Percentiles rank a stretch among this genome's conserved stretches.
phyloP scores from a whole-genome alignment of 2,113 vertebrate species.

The Telmatochromis sp. region DNA sequence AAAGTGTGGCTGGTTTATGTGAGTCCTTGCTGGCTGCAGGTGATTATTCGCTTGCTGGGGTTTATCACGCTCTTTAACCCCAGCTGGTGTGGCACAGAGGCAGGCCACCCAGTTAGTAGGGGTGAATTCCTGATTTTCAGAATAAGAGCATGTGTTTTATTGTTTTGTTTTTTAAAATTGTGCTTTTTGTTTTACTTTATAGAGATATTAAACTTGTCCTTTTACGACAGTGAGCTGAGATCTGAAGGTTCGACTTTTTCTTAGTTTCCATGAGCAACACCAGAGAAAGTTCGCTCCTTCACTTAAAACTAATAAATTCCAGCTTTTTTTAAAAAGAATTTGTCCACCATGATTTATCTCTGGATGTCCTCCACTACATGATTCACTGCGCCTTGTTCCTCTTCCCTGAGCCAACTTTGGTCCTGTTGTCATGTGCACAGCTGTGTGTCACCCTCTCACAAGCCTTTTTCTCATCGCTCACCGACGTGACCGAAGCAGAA shows the following conservation, averaged over 20 bases:
- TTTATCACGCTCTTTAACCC: conserved; percentile 3
- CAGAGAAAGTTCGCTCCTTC: background rate
- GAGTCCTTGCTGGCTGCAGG: background rate
- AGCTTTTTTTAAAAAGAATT: background rate
- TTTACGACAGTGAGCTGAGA: background rate
- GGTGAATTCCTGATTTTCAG: background rate
- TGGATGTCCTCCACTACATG: background rate
- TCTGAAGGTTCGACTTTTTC: background rate
- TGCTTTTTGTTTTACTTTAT: background rate
- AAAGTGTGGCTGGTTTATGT: background rate
- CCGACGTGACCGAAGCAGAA: background rate
- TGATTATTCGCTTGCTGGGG: background rate
- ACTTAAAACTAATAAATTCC: conserved; percentile 9
- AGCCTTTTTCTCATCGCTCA: conserved; percentile 22
- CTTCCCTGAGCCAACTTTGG: background rate
- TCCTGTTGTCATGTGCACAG: conserved; percentile 26
- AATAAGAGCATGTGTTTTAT: background rate
- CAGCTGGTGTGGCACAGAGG: background rate
- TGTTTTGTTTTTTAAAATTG: background rate
- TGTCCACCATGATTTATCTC: background rate
- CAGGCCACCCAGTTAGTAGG: conserved; percentile 20
- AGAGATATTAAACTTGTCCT: background rate
- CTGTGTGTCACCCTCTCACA: conserved; percentile 42
- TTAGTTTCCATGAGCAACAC: background rate
- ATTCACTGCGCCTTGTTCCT: conserved; percentile 23